phyloP scores from a whole-genome alignment of 2,888 invertebrate species.

The Ramazzottius varieornatus region DNA sequence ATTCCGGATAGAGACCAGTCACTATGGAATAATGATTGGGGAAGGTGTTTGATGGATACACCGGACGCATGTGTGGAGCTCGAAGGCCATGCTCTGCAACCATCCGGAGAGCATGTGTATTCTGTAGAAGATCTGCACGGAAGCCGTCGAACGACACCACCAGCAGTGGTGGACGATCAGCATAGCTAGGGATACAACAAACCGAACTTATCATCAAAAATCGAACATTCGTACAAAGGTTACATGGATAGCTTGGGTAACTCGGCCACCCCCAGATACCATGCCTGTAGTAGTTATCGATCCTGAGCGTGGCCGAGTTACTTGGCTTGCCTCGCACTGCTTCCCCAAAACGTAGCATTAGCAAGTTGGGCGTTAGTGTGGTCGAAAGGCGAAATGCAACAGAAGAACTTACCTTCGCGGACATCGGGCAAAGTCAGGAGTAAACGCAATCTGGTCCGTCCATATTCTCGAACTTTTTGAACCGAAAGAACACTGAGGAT shows the following conservation, averaged over 20 bases:
- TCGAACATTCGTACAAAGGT: too few species aligned
- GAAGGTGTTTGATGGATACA: not conserved
- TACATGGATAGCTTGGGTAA: too few species aligned
- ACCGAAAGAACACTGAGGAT: too few species aligned
- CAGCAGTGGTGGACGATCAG: not conserved
- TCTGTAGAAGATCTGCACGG: not conserved
- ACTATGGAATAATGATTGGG: not conserved
- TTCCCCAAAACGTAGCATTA: too few species aligned
- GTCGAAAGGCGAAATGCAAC: too few species aligned
- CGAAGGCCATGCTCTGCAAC: not conserved
- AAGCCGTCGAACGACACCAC: not conserved
- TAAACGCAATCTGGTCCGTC: not conserved
- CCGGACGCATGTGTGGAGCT: not conserved
- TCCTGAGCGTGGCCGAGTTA: too few species aligned
- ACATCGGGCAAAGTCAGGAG: not conserved
- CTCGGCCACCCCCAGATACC: too few species aligned
- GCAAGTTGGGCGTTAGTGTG: too few species aligned
- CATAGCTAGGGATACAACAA: not conserved
- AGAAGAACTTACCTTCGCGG: not conserved
- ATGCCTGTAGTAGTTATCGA: too few species aligned
- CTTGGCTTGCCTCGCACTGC: too few species aligned
- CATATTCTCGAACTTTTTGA: not conserved
- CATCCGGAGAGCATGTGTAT: not conserved
- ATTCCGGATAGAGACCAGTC: constrained; percentile 18
- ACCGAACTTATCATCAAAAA: too few species aligned